These are phyloP conservation scores for Carollia perspicillata DNA, from an alignment of 2,113 vertebrate genomes.

Conservation along the genomic window DNA sequence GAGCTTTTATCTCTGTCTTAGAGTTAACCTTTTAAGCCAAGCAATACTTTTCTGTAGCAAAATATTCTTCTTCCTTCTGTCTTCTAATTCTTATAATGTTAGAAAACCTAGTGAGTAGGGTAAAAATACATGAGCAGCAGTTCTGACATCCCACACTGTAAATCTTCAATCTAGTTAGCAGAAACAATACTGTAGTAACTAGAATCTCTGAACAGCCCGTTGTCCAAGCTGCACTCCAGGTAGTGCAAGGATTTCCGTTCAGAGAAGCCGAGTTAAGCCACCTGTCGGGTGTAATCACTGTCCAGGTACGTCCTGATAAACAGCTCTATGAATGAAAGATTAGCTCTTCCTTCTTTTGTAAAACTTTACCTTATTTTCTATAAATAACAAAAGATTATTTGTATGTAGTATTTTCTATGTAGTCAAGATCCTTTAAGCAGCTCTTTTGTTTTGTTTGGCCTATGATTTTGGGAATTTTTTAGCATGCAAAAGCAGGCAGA, in stretches of 20 bases:
- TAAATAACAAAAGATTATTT: constrained; percentile 10
- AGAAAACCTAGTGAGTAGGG: constrained; percentile 49
- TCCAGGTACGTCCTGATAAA: background rate
- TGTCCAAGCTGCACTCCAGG: background rate
- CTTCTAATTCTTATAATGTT: constrained; percentile 52
- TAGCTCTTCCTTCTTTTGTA: background rate
- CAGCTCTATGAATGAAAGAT: background rate
- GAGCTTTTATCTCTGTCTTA: constrained; percentile 54
- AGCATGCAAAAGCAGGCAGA: background rate
- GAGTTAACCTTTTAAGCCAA: constrained; percentile 66
- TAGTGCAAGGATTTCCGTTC: background rate
- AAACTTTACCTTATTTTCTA: constrained; percentile 9
- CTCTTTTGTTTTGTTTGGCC: background rate
- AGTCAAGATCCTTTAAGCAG: background rate
- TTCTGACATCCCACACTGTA: constrained; percentile 21
- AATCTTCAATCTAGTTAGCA: constrained; percentile 24
- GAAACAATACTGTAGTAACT: background rate
- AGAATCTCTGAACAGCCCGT: background rate
- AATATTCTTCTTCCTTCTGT: constrained; percentile 44
- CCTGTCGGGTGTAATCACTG: background rate
- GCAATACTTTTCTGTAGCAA: constrained; percentile 43
- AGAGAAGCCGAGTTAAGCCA: background rate
- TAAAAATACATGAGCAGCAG: constrained; percentile 32
- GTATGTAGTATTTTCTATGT: background rate
- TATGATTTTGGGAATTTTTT: constrained; percentile 32